Evolutionary conservation across 1,140 invertebrate species (phyloP).

Genomic region (Zophobas morio): DNA sequence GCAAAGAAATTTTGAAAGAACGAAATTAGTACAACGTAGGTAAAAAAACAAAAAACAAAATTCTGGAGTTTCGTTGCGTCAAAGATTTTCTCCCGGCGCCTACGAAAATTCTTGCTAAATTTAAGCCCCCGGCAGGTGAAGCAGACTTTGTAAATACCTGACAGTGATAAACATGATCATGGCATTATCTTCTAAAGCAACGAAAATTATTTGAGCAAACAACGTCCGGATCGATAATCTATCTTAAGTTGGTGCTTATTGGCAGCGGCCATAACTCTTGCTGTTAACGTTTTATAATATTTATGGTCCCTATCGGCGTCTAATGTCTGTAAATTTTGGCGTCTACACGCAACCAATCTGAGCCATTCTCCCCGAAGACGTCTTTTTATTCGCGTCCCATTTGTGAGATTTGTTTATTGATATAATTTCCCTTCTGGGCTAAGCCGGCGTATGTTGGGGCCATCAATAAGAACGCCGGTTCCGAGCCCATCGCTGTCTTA

Average conservation of each 20-base stretch:
- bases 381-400: conserved; percentile 28
- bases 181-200: neutral
- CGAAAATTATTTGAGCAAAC: neutral
- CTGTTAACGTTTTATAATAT: conserved; percentile 27
- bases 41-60: too few relatives aligned
- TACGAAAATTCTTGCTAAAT: neutral
- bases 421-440: conserved; percentile 9
- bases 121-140: too few relatives aligned
- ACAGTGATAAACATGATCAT: neutral
- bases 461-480: neutral
- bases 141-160: neutral
- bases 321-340: conserved; percentile 19
- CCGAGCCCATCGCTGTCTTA: neutral
- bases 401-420: conserved; percentile 32
- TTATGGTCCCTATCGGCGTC: conserved; percentile 17
- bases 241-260: neutral
- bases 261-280: neutral
- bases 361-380: conserved; percentile 3
- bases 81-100: neutral
- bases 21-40: too few relatives aligned
- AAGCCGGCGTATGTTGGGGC: neutral
- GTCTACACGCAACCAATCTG: neutral
- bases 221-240: too few relatives aligned
- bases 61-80: too few relatives aligned
- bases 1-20: too few relatives aligned